Base-by-base conservation (phyloP, 2,113 vertebrate species). In the Syngnathus floridae region DNA sequence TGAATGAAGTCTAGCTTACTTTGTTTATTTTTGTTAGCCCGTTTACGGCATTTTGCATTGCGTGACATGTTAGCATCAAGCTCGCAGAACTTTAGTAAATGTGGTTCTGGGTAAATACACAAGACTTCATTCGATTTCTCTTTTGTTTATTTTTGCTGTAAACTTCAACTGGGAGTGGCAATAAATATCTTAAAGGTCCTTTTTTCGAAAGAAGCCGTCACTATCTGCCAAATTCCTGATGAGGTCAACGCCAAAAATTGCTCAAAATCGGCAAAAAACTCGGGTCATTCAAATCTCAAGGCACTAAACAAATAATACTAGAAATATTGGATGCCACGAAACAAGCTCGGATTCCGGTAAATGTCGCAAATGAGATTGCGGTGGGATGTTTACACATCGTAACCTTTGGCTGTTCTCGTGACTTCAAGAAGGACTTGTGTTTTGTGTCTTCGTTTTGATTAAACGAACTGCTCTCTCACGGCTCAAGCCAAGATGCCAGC, bases 401-500 rank as follows among this genome's bases (percentile, higher is more conserved):
- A 16, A 35, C 54, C 54, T 56, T 31, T 56, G 54, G 16, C 54
- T 56, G 54, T 59, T 59, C 38, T 59, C 40, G 26, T 59, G 11
- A n/a, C 36, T 38, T 38, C 17, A 38, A 38, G 36, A 57, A 6
- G 38, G 57, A 38, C 36, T n/a, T n/a, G 19, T 59, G 17, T 59
- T 17, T 40, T 11, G 57, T 59, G 37, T 37, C 36, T 36, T 59
- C 36, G 9, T 59, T 56, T 57, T 66, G 73, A 81, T 21, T 70
- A 76, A 77, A 77, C 56, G 66, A 84, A 66, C 54, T 64, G 69
- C 76, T 72, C 69, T 89, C 86, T 85, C 87, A 86, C 71, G 77
- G 72, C 49, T 74, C n/a, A 21, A 81, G 85, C 86, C 86, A 89
- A 85, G 71, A 67, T 79, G 71, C 71, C 76, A 72, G 72, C 8